A percentile compares a stretch with the other conserved stretches of the same genome.
Conservation (phyloP, 2,888 invertebrate genomes). For the Pheosia tremula region DNA sequence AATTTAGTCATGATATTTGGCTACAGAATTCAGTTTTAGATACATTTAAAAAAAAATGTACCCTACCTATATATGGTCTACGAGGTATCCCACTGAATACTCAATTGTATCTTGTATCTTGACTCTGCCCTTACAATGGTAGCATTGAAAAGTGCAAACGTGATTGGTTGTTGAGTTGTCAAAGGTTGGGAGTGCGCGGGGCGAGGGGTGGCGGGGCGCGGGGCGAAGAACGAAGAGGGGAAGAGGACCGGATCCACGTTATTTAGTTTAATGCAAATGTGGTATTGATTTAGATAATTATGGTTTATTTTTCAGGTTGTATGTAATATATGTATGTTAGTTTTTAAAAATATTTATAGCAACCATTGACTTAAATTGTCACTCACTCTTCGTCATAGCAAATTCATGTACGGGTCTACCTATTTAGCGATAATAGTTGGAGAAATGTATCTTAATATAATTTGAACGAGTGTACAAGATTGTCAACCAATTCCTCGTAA, state of each 20-base stretch:
- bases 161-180: conserved; percentile 81
- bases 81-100: neutral
- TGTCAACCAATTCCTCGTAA: too few relatives aligned
- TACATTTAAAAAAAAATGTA: too few relatives aligned
- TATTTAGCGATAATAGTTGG: too few relatives aligned
- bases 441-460: too few relatives aligned
- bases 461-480: too few relatives aligned
- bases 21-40: too few relatives aligned
- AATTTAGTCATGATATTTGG: too few relatives aligned
- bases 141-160: conserved; percentile 58
- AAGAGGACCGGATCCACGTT: conserved; percentile 48
- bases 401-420: too few relatives aligned
- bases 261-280: conserved; percentile 20
- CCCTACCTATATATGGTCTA: too few relatives aligned
- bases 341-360: too few relatives aligned
- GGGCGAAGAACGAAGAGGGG: conserved; percentile 48
- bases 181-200: conserved; percentile 63
- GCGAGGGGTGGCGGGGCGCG: conserved; percentile 51
- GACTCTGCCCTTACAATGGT: conserved; percentile 33
- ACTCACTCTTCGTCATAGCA: too few relatives aligned
- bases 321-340: neutral
- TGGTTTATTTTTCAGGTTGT: conserved; percentile 5
- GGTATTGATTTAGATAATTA: conserved; percentile 3
- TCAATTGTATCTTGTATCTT: conserved; percentile 20
- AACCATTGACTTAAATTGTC: too few relatives aligned